Conservation (phyloP, 1,140 invertebrate genomes). For the Triops longicaudatus region DNA sequence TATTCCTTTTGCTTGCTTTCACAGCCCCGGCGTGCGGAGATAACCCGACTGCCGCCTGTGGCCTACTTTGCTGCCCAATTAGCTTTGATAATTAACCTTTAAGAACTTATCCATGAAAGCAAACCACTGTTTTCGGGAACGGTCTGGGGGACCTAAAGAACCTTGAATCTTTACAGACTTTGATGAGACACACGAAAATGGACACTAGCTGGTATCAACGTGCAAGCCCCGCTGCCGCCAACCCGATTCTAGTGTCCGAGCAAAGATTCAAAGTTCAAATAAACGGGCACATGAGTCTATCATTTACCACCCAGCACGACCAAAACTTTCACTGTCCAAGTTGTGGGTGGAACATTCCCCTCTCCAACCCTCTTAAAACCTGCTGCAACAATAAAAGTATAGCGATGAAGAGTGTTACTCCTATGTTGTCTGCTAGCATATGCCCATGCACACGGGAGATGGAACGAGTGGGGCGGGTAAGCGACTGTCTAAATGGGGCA, state of each 20-base stretch:
- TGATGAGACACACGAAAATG: conserved; percentile 15
- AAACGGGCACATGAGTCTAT: neutral
- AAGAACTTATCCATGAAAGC: neutral
- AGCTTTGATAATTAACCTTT: conserved; percentile 12
- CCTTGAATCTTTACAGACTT: neutral
- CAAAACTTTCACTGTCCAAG: too few relatives aligned
- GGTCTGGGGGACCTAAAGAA: neutral
- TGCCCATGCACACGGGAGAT: neutral
- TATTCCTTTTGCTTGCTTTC: neutral
- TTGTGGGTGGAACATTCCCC: too few relatives aligned
- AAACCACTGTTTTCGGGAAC: conserved; percentile 1
- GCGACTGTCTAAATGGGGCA: neutral
- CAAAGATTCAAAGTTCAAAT: conserved; percentile 3
- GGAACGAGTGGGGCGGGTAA: neutral
- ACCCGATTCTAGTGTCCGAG: neutral
- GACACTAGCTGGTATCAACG: neutral
- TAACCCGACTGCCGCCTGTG: neutral
- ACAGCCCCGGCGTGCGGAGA: neutral
- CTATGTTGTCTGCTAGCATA: neutral
- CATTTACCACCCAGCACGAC: neutral
- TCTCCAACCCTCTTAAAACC: neutral
- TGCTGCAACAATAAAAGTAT: neutral
- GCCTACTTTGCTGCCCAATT: conserved; percentile 6
- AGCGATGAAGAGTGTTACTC: neutral
- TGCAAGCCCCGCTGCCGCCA: conserved; percentile 4